phyloP scores from a whole-genome alignment of 2,797 vertebrate species.

The Synanceia verrucosa region DNA sequence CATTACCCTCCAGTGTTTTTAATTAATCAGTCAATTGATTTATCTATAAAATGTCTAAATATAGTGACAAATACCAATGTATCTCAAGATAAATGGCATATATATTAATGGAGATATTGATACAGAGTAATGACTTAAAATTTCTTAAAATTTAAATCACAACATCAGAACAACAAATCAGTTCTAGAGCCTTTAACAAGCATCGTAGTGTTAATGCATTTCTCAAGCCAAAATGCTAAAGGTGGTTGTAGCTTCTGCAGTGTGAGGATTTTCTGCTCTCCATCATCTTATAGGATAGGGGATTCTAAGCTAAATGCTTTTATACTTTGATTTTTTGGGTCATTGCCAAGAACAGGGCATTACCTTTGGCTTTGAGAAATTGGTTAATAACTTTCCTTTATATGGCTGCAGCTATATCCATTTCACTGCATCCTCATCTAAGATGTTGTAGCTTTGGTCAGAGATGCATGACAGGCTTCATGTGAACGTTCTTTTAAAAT shows the following conservation, averaged over 20 bases:
- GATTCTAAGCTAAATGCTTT: not conserved
- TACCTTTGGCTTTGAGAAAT: not conserved
- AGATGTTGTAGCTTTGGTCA: not conserved
- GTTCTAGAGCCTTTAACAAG: not conserved
- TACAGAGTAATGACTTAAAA: no score
- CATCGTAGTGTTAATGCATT: not conserved
- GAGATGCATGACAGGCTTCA: not conserved
- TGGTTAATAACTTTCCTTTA: not conserved
- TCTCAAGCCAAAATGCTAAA: no score
- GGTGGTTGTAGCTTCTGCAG: not conserved
- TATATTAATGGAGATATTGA: no score
- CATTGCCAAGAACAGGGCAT: not conserved
- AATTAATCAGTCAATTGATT: no score
- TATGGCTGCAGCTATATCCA: no score
- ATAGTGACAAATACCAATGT: not conserved
- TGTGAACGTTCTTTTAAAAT: not conserved
- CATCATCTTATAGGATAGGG: not conserved
- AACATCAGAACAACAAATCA: not conserved
- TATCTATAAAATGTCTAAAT: not conserved
- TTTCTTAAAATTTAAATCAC: no score
- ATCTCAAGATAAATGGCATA: no score
- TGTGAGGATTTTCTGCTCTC: not conserved
- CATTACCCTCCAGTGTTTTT: conserved; percentile 14
- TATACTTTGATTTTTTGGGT: not conserved
- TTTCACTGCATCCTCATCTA: not conserved